A percentile compares a stretch with the other conserved stretches of the same genome.
Evolutionary conservation across 2,797 vertebrate species (phyloP).

Genomic region (Sphenodon punctatus): DNA sequence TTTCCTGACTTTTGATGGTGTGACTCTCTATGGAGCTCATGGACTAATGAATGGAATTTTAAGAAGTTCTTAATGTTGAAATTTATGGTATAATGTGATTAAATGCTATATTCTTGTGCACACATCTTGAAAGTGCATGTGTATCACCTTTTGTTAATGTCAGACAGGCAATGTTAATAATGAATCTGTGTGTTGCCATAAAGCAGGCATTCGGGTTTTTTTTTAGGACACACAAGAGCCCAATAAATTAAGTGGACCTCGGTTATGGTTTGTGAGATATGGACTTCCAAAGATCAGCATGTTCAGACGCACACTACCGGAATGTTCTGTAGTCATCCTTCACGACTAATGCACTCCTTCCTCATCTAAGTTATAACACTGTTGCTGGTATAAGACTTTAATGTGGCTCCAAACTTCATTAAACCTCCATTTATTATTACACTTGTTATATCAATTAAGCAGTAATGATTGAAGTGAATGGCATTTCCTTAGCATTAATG

Average conservation of each 20-base stretch:
- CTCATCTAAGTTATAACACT: background rate
- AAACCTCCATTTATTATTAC: background rate
- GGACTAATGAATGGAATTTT: background rate
- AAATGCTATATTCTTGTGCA: background rate
- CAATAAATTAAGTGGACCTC: background rate
- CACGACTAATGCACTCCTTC: background rate
- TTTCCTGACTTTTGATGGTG: background rate
- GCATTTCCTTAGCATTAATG: background rate
- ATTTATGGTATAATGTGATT: background rate
- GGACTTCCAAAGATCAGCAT: slow-evolving; percentile 14
- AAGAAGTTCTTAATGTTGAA: background rate
- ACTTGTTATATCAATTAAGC: slow-evolving; percentile 10
- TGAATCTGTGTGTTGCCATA: background rate
- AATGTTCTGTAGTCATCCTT: background rate
- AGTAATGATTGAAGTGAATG: background rate
- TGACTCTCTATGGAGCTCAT: background rate
- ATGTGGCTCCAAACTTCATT: background rate
- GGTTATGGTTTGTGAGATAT: background rate
- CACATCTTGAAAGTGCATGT: background rate
- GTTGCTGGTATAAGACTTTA: background rate
- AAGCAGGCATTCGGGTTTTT: background rate
- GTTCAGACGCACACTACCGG: slow-evolving; percentile 1
- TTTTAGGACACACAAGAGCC: slow-evolving; percentile 11
- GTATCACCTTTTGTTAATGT: background rate
- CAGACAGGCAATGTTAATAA: slow-evolving; percentile 10